phyloP scores from a whole-genome alignment of 2,113 vertebrate genomes.

The Carlito syrichta region DNA sequence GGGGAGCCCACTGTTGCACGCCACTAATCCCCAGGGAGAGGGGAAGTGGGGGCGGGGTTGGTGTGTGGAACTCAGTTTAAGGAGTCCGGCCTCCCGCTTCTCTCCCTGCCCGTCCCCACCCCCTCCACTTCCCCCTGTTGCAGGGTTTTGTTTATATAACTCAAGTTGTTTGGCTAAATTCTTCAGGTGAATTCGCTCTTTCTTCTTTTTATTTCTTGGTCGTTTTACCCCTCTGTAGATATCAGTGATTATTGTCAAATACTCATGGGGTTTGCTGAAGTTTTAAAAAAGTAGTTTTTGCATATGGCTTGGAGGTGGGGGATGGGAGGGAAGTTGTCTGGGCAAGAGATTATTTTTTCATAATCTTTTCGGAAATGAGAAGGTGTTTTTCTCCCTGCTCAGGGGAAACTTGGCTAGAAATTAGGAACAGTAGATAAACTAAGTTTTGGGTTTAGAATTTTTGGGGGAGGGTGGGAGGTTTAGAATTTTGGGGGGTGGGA shows the following conservation, averaged over 20 bases:
- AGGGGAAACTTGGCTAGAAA: conserved; percentile 40
- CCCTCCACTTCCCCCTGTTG: conserved; percentile 62
- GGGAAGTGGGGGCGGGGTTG: not conserved
- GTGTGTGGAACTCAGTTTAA: conserved; percentile 37
- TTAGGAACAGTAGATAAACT: conserved; percentile 33
- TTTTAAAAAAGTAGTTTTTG: conserved; percentile 78
- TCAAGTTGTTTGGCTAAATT: conserved; percentile 72
- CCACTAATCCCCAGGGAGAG: not conserved
- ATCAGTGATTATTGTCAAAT: conserved; percentile 61
- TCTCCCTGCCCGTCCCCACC: conserved; percentile 56
- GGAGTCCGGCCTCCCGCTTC: conserved; percentile 63
- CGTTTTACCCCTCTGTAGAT: conserved; percentile 52
- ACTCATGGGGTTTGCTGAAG: conserved; percentile 61
- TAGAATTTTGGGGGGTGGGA: not conserved
- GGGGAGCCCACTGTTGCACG: not conserved
- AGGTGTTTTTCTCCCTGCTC: conserved; percentile 47
- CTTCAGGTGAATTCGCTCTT: conserved; percentile 63
- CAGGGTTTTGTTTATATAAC: conserved; percentile 84
- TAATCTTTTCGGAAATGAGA: conserved; percentile 50
- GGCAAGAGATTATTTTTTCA: not conserved
- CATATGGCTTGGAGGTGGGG: conserved; percentile 68
- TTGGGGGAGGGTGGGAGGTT: not conserved
- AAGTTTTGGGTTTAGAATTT: conserved; percentile 50
- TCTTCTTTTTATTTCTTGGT: conserved; percentile 63
- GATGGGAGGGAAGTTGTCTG: conserved; percentile 62